Evolutionary conservation across 2,888 invertebrate species (phyloP).

Genomic region (Palloptera scutellata): DNA sequence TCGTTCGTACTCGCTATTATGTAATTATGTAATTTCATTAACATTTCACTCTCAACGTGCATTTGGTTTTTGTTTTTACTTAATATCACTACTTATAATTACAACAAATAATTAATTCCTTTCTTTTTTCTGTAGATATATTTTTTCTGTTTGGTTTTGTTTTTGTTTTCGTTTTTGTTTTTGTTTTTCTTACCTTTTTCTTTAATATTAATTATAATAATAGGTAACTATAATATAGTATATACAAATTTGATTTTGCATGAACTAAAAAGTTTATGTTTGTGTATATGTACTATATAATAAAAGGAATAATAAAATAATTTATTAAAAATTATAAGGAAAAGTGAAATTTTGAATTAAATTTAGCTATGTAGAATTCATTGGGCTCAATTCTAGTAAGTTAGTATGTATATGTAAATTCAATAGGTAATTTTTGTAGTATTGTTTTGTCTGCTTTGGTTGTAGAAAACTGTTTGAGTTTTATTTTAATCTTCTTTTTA

Average conservation of each 20-base stretch:
- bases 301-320: too few species aligned
- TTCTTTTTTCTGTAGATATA: not conserved
- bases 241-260: too few species aligned
- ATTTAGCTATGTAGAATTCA: conserved; percentile 30
- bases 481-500: not conserved
- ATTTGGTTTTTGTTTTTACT: not conserved
- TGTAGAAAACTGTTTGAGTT: not conserved
- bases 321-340: too few species aligned
- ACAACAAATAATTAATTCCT: conserved; percentile 17
- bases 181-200: too few species aligned
- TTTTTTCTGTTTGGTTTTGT: not conserved
- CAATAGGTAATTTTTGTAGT: not conserved
- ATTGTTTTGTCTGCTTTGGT: not conserved
- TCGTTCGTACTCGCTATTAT: too few species aligned
- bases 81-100: conserved; percentile 20
- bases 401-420: conserved; percentile 5
- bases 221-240: too few species aligned
- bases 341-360: not conserved
- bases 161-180: not conserved
- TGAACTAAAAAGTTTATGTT: too few species aligned
- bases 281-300: too few species aligned
- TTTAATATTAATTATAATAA: too few species aligned
- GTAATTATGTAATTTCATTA: too few species aligned
- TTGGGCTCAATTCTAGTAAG: conserved; percentile 13
- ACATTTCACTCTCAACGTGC: too few species aligned